Base-by-base conservation (phyloP, 2,113 vertebrate species). In the Stomatorhinus ivindoensis region DNA sequence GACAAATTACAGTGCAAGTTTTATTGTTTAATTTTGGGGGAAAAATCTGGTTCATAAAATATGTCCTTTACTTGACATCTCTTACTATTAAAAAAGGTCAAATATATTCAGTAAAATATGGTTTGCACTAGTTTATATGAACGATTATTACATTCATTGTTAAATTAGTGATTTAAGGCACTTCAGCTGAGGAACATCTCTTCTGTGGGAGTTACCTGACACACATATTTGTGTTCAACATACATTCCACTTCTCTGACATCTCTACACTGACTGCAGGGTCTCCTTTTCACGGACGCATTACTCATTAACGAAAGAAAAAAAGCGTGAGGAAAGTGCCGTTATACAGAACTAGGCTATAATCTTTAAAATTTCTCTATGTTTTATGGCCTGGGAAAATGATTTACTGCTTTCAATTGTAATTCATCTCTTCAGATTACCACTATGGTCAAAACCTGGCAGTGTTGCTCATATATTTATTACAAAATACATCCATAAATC, bases 91-190 rank as follows among this genome's bases (percentile, higher is more conserved):
- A 65, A 65, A 65, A 65, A 10, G 58, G 58, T 65, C 0, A 76
- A 80, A 42, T 42, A 80, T 39, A 42, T 80, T 42, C 15, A 42
- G 73, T 80, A 80, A 80, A 80, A 42, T 17, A 80, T 69, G 76
- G 42, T 44, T 10, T 44, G 76, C 31, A 44, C 15, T 44, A 82
- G 55, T 88, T 61, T 24, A 88, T 69, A 31, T 69, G 69, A 88
- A 88, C 42, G n/a, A 27, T 73, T 48, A 88, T 42, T 88, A 88
- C 87, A 88, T 88, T 88, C 87, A 73, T 48, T 69, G 27, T 73
- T 73, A 31, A 88, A 69, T 44, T 51, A 86, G 86, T 87, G 58
- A 88, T 15, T 88, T 50, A 88, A 88, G 87, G 87, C 87, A 88
- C 87, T 88, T 76, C 31, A 82, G 55, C 24, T 69, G 87, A 44